A percentile compares a stretch with the other conserved stretches of the same genome.
phyloP scores from a whole-genome alignment of 2,888 invertebrate species.

The Psococerastis gibbosa region DNA sequence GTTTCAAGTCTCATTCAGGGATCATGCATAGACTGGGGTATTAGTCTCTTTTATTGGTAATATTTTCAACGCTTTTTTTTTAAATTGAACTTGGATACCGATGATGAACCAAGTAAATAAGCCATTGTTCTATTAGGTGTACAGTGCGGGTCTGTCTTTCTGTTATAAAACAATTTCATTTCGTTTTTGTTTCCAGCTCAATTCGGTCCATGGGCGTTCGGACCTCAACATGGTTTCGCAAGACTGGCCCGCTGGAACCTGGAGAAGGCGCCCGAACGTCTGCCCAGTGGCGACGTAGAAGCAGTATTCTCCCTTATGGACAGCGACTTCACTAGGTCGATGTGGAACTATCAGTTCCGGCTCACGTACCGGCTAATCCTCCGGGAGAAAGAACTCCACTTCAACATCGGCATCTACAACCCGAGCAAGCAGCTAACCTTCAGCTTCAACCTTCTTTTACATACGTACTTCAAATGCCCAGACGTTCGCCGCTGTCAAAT shows the following conservation, averaged over 20 bases:
- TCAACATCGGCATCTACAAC: slow-evolving; percentile 85
- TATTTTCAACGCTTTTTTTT: no score
- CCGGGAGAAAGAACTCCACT: slow-evolving; percentile 78
- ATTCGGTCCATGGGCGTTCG: slow-evolving; percentile 88
- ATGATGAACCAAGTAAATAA: no score
- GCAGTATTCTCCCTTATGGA: slow-evolving; percentile 85
- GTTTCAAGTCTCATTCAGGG: no score
- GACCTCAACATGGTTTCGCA: slow-evolving; percentile 93
- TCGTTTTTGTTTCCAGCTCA: slow-evolving; percentile 77
- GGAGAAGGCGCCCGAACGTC: slow-evolving; percentile 70
- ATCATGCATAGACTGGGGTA: no score
- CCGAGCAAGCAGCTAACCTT: slow-evolving; percentile 81
- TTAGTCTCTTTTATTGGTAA: no score
- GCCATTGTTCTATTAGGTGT: no score
- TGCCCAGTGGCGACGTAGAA: slow-evolving; percentile 80
- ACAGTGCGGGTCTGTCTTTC: no score
- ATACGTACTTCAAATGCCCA: slow-evolving; percentile 91
- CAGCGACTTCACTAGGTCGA: slow-evolving; percentile 75
- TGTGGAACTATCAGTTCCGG: slow-evolving; percentile 90
- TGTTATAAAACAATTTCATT: no score
- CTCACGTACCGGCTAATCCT: slow-evolving; percentile 82
- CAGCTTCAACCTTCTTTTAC: slow-evolving; percentile 80
- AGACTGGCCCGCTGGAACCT: slow-evolving; percentile 81
- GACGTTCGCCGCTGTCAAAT: slow-evolving; percentile 84
- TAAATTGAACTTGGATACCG: no score